Evolutionary conservation across 2,888 invertebrate species (phyloP).

Genomic region (Seira sanloemensis): DNA sequence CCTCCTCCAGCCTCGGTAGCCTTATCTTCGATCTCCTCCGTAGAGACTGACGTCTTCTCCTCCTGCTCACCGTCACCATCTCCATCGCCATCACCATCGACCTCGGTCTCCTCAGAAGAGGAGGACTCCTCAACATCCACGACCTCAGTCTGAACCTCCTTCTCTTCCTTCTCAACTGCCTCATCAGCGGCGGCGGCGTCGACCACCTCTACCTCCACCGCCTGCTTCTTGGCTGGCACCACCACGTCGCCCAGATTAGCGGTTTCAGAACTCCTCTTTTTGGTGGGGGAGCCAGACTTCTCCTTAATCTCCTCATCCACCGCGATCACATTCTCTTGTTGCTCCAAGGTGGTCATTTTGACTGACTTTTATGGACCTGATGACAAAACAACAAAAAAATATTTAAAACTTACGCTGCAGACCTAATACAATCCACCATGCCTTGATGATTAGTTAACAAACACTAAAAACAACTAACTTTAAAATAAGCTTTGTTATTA

Average conservation of each 20-base stretch:
- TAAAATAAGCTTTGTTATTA: too few relatives aligned
- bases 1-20: background rate
- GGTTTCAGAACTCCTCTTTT: slow-evolving; percentile 7
- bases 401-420: too few relatives aligned
- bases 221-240: background rate
- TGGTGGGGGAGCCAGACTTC: background rate
- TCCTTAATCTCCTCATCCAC: background rate
- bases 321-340: background rate
- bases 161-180: background rate
- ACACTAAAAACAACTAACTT: background rate
- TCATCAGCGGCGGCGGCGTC: background rate
- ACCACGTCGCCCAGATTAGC: background rate
- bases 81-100: background rate
- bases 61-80: background rate
- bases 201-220: background rate
- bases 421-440: too few relatives aligned
- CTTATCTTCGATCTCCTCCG: too few relatives aligned
- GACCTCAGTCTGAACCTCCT: background rate
- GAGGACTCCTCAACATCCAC: background rate
- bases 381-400: background rate
- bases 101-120: background rate
- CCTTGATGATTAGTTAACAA: background rate
- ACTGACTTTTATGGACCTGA: background rate
- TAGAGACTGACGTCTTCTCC: too few relatives aligned
- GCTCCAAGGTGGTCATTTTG: slow-evolving; percentile 26